Percentiles rank a stretch among this genome's conserved stretches.
Evolutionary conservation across 2,113 vertebrate genomes (phyloP).

Genomic region (Fulica atra): DNA sequence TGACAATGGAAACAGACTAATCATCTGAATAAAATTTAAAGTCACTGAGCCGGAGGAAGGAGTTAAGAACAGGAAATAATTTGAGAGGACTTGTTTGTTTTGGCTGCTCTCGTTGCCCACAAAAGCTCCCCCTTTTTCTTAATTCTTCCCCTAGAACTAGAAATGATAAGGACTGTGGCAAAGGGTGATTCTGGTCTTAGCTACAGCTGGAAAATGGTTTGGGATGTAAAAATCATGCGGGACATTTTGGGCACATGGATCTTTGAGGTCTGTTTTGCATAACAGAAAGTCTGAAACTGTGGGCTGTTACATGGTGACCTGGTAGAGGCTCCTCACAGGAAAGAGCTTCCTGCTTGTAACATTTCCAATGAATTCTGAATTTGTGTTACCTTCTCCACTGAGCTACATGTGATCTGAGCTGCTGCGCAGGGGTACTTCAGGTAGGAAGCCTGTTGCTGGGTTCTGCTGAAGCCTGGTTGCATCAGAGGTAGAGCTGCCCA

Average conservation of each 20-base stretch:
- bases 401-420: background rate
- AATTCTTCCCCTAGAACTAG: background rate
- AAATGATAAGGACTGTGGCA: background rate
- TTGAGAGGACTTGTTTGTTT: background rate
- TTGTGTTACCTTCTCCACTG: background rate
- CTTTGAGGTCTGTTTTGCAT: background rate
- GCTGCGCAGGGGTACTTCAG: fast-evolving
- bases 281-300: background rate
- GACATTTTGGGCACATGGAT: background rate
- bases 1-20: background rate
- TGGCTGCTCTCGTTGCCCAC: background rate
- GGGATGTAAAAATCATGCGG: background rate
- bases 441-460: background rate
- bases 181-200: background rate
- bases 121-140: background rate
- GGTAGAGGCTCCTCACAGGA: background rate
- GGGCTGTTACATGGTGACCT: background rate
- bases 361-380: background rate
- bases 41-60: background rate
- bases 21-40: background rate
- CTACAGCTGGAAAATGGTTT: background rate
- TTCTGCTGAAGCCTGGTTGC: background rate
- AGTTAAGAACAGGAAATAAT: background rate
- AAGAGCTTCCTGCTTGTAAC: background rate
- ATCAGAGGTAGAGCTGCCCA: background rate